Evolutionary conservation across 2,888 invertebrate species (phyloP).

Genomic region (Orthonychiurus folsomi): DNA sequence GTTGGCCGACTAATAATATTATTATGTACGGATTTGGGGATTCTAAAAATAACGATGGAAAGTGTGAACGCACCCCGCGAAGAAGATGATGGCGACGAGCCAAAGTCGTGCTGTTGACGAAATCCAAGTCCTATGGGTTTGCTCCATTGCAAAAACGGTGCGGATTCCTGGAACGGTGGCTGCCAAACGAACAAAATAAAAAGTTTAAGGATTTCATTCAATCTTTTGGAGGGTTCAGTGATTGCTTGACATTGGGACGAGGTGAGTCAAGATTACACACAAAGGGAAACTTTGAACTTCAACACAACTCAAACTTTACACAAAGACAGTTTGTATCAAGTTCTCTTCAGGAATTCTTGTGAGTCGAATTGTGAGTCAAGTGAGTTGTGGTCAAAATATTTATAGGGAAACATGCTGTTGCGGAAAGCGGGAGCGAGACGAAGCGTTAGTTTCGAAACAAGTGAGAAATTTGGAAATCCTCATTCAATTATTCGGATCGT

Average conservation of each 20-base stretch:
- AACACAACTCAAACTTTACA: no score
- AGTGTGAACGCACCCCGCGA: not conserved
- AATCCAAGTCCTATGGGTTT: not conserved
- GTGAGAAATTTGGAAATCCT: no score
- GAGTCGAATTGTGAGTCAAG: no score
- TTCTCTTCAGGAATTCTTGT: no score
- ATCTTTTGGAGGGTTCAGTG: not conserved
- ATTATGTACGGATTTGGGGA: no score
- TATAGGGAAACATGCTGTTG: not conserved
- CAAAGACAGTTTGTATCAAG: no score
- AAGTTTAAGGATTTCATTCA: not conserved
- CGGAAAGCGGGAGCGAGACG: not conserved
- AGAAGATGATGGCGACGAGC: conserved; percentile 4
- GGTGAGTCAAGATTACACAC: not conserved
- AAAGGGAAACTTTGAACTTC: not conserved
- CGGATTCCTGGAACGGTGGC: no score
- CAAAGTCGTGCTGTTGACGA: conserved; percentile 4
- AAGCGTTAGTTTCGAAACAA: not conserved
- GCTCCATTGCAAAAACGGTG: not conserved
- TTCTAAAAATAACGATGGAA: no score
- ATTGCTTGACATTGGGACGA: not conserved
- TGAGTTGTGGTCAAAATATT: not conserved
- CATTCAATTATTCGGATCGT: no score
- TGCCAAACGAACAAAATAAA: not conserved
- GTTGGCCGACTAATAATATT: no score